These are phyloP conservation scores for Meganola albula DNA, from an alignment of 2,888 invertebrate genomes.

Conservation along the genomic window DNA sequence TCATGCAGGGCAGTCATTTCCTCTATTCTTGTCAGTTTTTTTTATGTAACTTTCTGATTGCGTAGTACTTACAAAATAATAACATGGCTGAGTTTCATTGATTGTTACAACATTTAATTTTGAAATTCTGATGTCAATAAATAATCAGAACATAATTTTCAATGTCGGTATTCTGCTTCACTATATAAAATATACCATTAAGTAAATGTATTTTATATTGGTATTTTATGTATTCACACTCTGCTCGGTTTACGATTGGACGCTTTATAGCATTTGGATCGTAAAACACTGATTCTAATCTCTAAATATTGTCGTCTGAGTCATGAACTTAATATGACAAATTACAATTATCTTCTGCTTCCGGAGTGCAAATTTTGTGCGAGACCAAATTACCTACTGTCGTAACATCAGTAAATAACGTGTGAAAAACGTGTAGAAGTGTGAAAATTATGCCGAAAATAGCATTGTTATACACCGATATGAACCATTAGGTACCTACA, in stretches of 20 bases:
- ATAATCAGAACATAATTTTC: conserved; percentile 6
- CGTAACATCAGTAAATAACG: no score
- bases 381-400: no score
- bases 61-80: neutral
- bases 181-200: no score
- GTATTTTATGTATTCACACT: conserved; percentile 43
- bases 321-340: conserved; percentile 25
- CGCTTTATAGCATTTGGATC: conserved; percentile 42
- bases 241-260: conserved; percentile 40
- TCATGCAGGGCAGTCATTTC: no score
- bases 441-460: no score
- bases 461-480: no score
- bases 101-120: neutral
- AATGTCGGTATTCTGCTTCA: no score
- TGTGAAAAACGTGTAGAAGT: no score
- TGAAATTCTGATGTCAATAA: neutral
- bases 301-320: conserved; percentile 32
- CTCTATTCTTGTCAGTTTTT: no score
- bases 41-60: no score
- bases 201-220: conserved; percentile 4
- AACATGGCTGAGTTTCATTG: neutral
- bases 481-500: no score
- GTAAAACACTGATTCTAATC: conserved; percentile 50
- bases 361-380: conserved; percentile 3
- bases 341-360: conserved; percentile 20